Base-by-base conservation (phyloP, 2,888 invertebrate species). In the Prenolepis imparis region DNA sequence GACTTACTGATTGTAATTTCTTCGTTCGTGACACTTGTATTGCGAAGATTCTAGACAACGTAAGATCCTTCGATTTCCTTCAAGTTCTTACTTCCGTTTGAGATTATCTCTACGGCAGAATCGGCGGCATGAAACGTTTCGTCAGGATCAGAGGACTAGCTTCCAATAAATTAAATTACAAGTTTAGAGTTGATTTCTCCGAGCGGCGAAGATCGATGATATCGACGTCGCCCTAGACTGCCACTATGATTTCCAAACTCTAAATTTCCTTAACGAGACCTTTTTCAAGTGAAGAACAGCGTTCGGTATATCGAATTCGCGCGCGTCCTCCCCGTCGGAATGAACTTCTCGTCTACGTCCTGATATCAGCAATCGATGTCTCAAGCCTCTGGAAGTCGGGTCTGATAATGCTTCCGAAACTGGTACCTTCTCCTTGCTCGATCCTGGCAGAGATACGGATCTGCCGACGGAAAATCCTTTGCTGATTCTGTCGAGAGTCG, bases 231-330 rank as follows among this genome's bases (percentile, higher is more conserved):
- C 94, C 91, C 93, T 91, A 88, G 94, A 93, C 88, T 94, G 94
- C 94, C 93, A 94, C 94, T 95, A 97, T 96, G 97, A 97, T 91
- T 97, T 96, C 98, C 98, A 98, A 77, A 97, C 97, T 92, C 97
- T 96, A 84, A 98, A 96, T 93, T 97, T 98, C 91, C 97, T 95
- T 87, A 98, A 95, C 0, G 98, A 98, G 73, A 97, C 97, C 93
- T 97, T 96, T 95, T 98, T 98, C 93, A 98, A 96, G 84, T 97
- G 96, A 8, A 97, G 96, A 78, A 97, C 97, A 18, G 97, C 97
- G 32, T 97, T 96, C 89, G 97, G 95, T 0, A 97, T 96, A 92
- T 97, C 97, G 73, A 96, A 96, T 75, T 96, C 96, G 87, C 95
- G 95, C n/a, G 93, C 93, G 77, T 95, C 94, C 85, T 94, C 94